Evolutionary conservation across 2,888 invertebrate species (phyloP), one percentile per base, ranked within the genome.

Genomic region (Sphaerophoria rueppellii): DNA sequence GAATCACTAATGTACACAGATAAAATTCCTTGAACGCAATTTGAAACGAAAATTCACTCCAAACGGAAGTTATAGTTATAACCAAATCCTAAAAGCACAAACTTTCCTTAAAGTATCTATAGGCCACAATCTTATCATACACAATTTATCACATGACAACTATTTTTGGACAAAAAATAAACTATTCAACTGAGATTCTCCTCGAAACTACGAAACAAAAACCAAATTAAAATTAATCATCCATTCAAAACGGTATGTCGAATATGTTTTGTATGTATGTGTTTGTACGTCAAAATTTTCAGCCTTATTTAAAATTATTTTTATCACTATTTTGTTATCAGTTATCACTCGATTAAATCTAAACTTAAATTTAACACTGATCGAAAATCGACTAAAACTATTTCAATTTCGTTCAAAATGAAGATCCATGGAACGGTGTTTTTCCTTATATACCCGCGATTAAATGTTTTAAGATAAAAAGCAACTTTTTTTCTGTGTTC

Each of bases 361-460:
- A 24, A 37, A 34, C 50, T 46, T 35, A 50, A 48, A 35, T 16
- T 50, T 14, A 16, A 50, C 6, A 61, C 54, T 37, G 57, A 37
- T 52, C 14, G n/a, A 14, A 54, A 65, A 72, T 67, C 67, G 43
- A 40, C 55, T 60, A 80, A 60, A 54, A 61, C 74, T 65, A 74
- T 65, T 43, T 71, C 60, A 75, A 61, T 65, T 72, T 71, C 52
- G 32, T 72, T 35, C 60, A 12, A 80, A 83, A 75, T 83, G 83
- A 83, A 80, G 35, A 61, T 71, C 43, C 55, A 67, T 48, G 46
- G 61, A 70, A 55, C 37, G 74, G 55, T 55, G 80, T 72, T 67
- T 80, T 80, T 75, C 83, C 71, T 83, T 83, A 75, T 83, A 83
- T 83, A 83, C 83, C 58, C 75, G 55, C 60, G 75, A 61, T 54